Evolutionary conservation across 2,113 vertebrate genomes (phyloP).

Genomic region (Lonchura striata): DNA sequence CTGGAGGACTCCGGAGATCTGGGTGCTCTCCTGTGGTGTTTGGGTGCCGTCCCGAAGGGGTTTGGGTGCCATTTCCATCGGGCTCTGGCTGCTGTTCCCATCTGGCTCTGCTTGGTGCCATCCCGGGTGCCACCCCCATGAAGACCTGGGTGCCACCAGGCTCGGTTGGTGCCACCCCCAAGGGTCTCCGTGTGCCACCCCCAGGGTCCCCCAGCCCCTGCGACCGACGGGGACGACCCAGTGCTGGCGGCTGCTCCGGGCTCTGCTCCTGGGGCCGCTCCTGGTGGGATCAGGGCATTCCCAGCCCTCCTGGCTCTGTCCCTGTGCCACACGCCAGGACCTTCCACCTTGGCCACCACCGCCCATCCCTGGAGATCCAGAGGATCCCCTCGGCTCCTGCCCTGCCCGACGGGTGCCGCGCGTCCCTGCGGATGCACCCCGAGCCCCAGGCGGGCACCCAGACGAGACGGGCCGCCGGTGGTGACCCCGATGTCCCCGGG

Average conservation of each 20-base stretch:
- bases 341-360: accelerated
- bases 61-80: not conserved
- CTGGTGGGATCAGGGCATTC: accelerated
- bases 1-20: not conserved
- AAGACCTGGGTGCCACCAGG: not conserved
- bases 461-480: accelerated
- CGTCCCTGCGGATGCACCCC: accelerated
- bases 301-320: not conserved
- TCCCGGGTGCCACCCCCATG: accelerated
- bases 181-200: no score
- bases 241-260: accelerated
- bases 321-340: accelerated
- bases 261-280: not conserved
- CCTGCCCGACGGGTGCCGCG: accelerated
- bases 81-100: not conserved
- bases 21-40: not conserved
- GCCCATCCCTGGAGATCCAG: accelerated
- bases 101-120: not conserved
- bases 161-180: no score
- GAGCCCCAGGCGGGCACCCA: accelerated
- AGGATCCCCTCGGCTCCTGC: accelerated
- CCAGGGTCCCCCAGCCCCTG: not conserved
- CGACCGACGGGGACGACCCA: accelerated
- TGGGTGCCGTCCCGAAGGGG: accelerated
- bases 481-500: not conserved